A percentile compares a stretch with the other conserved stretches of the same genome.
Evolutionary conservation across 2,113 vertebrate species (phyloP).

Genomic region (Phycodurus eques): DNA sequence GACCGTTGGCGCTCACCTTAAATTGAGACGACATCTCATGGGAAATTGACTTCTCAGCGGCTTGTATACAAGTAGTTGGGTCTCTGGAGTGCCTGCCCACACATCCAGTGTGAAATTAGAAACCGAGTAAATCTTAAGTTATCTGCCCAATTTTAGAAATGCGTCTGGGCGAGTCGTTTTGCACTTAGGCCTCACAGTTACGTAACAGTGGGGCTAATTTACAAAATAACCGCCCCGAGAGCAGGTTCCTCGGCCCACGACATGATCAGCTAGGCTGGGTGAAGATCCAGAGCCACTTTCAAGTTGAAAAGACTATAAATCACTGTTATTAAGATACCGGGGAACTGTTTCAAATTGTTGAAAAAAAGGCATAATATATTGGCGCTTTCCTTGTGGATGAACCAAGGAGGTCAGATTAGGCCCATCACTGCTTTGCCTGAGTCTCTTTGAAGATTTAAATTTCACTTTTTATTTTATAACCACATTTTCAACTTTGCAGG

Average conservation of each 20-base stretch:
- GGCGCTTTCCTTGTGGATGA: conserved; percentile 10
- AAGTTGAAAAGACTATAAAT: background rate
- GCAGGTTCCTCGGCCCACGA: background rate
- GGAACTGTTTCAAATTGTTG: background rate
- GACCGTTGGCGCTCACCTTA: conserved; percentile 9
- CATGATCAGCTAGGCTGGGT: background rate
- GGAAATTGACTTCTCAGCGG: background rate
- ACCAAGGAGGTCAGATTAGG: conserved; percentile 14
- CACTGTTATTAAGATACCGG: background rate
- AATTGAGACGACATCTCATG: too few relatives aligned
- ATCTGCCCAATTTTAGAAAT: too few relatives aligned
- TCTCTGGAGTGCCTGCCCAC: too few relatives aligned
- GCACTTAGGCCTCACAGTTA: too few relatives aligned
- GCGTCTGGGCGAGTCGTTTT: too few relatives aligned
- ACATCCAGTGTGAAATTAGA: background rate
- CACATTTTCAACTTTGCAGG: background rate
- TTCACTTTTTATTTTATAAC: conserved; percentile 1
- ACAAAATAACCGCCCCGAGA: background rate
- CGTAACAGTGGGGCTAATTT: background rate
- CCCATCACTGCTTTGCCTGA: conserved; percentile 5
- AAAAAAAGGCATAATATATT: background rate
- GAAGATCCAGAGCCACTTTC: background rate
- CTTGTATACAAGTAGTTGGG: background rate
- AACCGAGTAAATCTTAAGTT: too few relatives aligned
- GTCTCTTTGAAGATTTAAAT: conserved; percentile 8